These are phyloP conservation scores for Trematomus loennbergii DNA, from an alignment of 2,113 vertebrate genomes.

Conservation along the genomic window DNA sequence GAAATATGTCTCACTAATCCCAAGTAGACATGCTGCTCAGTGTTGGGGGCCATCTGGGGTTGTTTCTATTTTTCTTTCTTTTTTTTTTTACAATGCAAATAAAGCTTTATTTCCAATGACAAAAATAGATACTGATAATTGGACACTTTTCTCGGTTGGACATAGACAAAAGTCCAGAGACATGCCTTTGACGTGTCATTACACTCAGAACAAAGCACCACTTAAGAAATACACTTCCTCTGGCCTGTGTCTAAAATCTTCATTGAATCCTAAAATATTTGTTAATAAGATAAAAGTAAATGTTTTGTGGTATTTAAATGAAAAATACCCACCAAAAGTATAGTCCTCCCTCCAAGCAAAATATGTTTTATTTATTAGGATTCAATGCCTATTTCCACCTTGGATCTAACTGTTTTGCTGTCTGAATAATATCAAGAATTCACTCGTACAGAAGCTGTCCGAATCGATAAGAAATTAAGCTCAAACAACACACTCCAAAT, in stretches of 20 bases:
- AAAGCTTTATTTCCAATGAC: neutral
- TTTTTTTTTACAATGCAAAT: neutral
- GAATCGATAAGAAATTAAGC: constrained; percentile 36
- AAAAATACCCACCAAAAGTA: neutral
- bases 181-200: neutral
- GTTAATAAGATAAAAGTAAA: neutral
- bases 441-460: neutral
- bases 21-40: neutral
- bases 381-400: neutral
- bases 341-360: neutral
- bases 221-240: neutral
- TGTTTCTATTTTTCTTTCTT: neutral
- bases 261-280: neutral
- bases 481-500: constrained; percentile 25
- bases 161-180: constrained; percentile 2
- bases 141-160: neutral
- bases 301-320: neutral
- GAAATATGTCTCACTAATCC: constrained; percentile 8
- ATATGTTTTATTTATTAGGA: neutral
- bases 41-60: neutral
- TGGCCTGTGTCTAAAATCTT: neutral
- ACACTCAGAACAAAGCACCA: neutral
- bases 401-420: neutral
- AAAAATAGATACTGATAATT: constrained; percentile 13
- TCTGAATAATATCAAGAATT: neutral